phyloP scores from a whole-genome alignment of 30 jellyfish, hydroid and myxozoan genomes.

The Turritopsis dohrnii region DNA sequence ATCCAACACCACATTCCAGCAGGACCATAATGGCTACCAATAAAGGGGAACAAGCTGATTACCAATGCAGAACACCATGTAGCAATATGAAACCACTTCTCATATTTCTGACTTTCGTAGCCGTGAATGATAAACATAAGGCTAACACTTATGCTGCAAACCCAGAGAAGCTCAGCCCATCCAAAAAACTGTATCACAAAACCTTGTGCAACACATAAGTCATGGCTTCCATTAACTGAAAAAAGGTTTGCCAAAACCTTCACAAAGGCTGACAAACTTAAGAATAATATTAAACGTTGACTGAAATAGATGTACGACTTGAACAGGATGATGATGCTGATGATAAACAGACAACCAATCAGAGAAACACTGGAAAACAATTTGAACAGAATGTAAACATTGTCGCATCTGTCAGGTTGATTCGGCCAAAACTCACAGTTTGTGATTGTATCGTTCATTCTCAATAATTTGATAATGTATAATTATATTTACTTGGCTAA shows the following conservation, averaged over 20 bases:
- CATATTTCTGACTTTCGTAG: conserved; percentile 34
- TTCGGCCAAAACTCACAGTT: conserved; percentile 51
- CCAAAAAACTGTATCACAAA: conserved; percentile 84
- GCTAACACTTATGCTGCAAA: conserved; percentile 60
- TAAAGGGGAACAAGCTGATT: conserved; percentile 73
- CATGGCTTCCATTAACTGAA: conserved; percentile 60
- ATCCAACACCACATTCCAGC: conserved; percentile 95
- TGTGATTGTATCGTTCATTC: neutral
- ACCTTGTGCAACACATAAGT: conserved; percentile 73
- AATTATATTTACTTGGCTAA: no score
- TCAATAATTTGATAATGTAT: no score
- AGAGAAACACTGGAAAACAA: conserved; percentile 49
- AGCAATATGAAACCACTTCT: conserved; percentile 62
- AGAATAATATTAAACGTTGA: conserved; percentile 64
- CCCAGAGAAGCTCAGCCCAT: conserved; percentile 93
- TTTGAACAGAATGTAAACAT: neutral
- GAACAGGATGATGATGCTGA: conserved; percentile 57
- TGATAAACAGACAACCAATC: conserved; percentile 65
- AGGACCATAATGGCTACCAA: conserved; percentile 85
- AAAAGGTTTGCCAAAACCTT: conserved; percentile 54
- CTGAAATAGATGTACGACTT: conserved; percentile 54
- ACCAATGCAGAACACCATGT: conserved; percentile 74
- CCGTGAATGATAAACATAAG: conserved; percentile 39
- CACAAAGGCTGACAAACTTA: conserved; percentile 74
- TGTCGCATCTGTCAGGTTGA: conserved; percentile 58